Evolutionary conservation across 2,888 invertebrate genomes (phyloP), one percentile per base, ranked within the genome.

Genomic region (Philaethria dido): DNA sequence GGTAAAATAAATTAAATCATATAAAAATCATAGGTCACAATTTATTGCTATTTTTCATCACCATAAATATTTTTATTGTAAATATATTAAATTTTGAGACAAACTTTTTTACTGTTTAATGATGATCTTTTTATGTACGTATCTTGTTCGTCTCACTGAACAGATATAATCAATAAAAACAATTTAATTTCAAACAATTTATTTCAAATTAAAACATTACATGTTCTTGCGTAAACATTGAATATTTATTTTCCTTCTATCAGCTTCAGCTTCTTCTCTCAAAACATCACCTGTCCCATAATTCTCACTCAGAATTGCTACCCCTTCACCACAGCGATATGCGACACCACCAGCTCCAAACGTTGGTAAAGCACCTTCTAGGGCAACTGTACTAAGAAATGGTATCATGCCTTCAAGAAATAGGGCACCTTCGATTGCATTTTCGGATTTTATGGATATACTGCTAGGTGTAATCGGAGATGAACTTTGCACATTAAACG

Each of bases 381-480:
- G 16, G 5, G 16, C 14, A 8, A 42, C 11, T 22, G 44, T 25
- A 42, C 59, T 59, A 11, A 42, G 25, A 22, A 59, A 59, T 16
- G 59, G 59, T 1, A 59, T 20, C 39, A 14, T 59, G 9, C 42
- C 59, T 14, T n/a, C 8, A 6, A 16, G 0, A 4, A 29, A 22
- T 44, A 59, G 36, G 22, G 44, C 11, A 11, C 59, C 59, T 11
- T 59, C 59, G n/a, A 59, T 44, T 2, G 13, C 9, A 25, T 59
- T 59, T 11, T 59, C 59, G 16, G 59, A 59, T 11, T 44, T 25
- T 13, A 64, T 22, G 5, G 45, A 42, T 44, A 59, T 59, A 1
- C 44, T 45, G 36, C 36, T 55, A 20, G 54, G 64, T 5, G 11
- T 5, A 11, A 55, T 45, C 29, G 14, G 13, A 20, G 62, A 62